Base-by-base conservation (phyloP, 2,797 vertebrate species). In the Distichodus sexfasciatus region DNA sequence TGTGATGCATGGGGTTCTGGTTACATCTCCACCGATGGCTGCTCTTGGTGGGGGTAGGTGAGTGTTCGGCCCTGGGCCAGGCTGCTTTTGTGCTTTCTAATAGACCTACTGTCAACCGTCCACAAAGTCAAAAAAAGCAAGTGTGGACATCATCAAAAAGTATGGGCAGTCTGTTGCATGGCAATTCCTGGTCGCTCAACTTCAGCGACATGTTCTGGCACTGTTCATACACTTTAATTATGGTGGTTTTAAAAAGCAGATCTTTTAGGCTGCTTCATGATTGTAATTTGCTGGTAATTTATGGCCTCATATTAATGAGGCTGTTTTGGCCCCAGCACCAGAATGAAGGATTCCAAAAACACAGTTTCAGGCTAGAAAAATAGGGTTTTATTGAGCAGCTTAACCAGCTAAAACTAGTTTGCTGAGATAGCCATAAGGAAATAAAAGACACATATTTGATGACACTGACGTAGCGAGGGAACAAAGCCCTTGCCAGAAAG, bases 21-120 rank as follows among this genome's bases (percentile, higher is more conserved):
- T 65, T 65, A 50, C 59, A 50, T 50, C 66, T 58, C 40, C 41
- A 36, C 15, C 51, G 35, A 44, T 31, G 48, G 54, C 29, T 66
- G 17, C 50, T 40, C 40, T 41, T 67, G 62, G 38, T 60, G 54
- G 38, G 33, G 66, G 14, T 36, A 65, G 61, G 38, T 66, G 29
- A 55, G 64, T 38, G 46, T 60, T 48, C 55, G 61, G 41, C 24
- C 62, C 59, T 66, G 60, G 41, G 63, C 55, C 48, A 44, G 40
- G 43, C 14, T 44, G 44, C 54, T 47, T 71, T 72, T 72, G 40
- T 72, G 44, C 38, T 59, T 48, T 58, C n/a, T 21, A 3, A 23
- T 29, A 43, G 44, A n/a, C 28, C 44, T 72, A 35, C 53, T 35
- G 47, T 44, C 38, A 72, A 28, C n/a, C 36, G 38, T 66, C 62